Conservation (phyloP, 1,140 invertebrate genomes). For the Drosophila nannoptera region DNA sequence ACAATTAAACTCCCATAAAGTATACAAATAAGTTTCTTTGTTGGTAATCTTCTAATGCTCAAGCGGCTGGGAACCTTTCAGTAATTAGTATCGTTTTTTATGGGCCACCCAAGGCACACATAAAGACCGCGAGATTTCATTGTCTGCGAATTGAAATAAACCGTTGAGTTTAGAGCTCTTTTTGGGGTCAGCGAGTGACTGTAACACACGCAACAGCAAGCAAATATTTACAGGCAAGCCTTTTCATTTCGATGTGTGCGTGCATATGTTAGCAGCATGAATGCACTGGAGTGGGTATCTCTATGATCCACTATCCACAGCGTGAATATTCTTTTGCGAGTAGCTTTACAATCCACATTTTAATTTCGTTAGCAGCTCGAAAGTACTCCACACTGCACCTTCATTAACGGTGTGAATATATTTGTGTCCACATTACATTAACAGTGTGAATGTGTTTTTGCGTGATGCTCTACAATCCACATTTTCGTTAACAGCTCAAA, state of each 20-base stretch:
- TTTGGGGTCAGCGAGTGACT: constrained; percentile 7
- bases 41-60: constrained; percentile 10
- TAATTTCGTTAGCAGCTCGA: too few species aligned
- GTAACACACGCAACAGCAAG: background rate
- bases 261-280: too few species aligned
- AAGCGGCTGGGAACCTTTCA: constrained; percentile 18
- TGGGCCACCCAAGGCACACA: background rate
- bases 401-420: too few species aligned
- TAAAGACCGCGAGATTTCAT: constrained; percentile 18
- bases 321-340: background rate
- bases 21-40: constrained; percentile 50
- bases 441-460: too few species aligned
- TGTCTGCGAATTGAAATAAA: constrained; percentile 27
- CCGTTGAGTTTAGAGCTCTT: constrained; percentile 6
- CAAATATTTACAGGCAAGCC: background rate
- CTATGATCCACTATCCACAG: too few species aligned
- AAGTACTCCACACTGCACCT: too few species aligned
- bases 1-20: constrained; percentile 57
- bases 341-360: background rate
- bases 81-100: constrained; percentile 47
- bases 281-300: too few species aligned
- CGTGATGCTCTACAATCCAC: background rate
- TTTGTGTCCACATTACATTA: too few species aligned
- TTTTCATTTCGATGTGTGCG: background rate
- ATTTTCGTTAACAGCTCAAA: background rate